Conservation (phyloP, 2,113 vertebrate species). For the Neogobius melanostomus region DNA sequence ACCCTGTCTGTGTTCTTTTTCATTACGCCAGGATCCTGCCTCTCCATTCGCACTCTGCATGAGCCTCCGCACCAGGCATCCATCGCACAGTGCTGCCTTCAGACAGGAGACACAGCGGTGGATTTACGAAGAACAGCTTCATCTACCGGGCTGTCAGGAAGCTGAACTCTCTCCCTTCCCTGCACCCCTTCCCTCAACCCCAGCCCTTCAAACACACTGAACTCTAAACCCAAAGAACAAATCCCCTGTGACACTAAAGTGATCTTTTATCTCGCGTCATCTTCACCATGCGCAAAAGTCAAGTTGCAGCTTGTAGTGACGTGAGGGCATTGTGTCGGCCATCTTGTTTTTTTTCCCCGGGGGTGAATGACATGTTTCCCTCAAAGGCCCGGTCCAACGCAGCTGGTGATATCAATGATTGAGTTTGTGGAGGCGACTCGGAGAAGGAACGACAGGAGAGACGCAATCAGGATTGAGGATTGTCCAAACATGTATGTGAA, state of each 20-base stretch:
- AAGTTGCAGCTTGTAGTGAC: slow-evolving; percentile 17
- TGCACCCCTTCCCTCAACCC: too few species aligned
- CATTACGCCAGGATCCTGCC: slow-evolving; percentile 33
- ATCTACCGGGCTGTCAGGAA: too few species aligned
- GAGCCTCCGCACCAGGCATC: not conserved
- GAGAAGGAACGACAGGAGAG: slow-evolving; percentile 2
- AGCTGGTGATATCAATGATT: slow-evolving; percentile 37
- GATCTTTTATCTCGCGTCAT: slow-evolving; percentile 21
- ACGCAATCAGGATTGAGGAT: not conserved
- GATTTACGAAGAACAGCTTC: too few species aligned
- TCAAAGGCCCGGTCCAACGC: slow-evolving; percentile 52
- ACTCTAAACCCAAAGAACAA: too few species aligned
- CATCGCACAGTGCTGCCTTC: too few species aligned
- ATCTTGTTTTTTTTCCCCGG: slow-evolving; percentile 18
- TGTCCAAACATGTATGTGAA: slow-evolving; percentile 5
- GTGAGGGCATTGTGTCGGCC: slow-evolving; percentile 11
- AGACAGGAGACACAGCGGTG: too few species aligned
- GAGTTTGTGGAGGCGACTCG: slow-evolving; percentile 15
- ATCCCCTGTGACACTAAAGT: slow-evolving; percentile 9
- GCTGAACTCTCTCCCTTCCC: too few species aligned
- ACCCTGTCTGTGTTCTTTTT: not conserved
- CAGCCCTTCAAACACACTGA: too few species aligned
- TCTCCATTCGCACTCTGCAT: slow-evolving; percentile 20
- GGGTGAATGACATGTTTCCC: slow-evolving; percentile 32
- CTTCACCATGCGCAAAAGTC: slow-evolving; percentile 21